phyloP scores from a whole-genome alignment of 2,797 vertebrate genomes.

The Xenops minutus region DNA sequence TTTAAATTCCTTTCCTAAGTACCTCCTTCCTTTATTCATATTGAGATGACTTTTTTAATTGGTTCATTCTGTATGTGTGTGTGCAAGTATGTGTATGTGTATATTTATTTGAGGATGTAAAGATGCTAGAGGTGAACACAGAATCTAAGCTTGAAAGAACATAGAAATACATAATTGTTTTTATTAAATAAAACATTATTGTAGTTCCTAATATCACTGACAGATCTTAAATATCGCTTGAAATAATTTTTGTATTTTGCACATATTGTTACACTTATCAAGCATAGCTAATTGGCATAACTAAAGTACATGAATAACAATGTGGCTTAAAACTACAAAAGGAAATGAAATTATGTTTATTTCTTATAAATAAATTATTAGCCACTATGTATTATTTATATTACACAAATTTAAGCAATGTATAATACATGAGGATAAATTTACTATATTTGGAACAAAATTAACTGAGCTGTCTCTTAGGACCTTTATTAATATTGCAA shows the following conservation, averaged over 20 bases:
- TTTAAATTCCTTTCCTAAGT: neutral
- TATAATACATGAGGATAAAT: conserved; percentile 76
- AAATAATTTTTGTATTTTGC: conserved; percentile 28
- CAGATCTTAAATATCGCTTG: neutral
- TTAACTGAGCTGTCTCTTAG: conserved; percentile 68
- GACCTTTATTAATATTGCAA: conserved; percentile 76
- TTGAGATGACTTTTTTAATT: neutral
- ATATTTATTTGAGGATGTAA: neutral
- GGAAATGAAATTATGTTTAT: conserved; percentile 64
- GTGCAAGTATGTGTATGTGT: rapidly evolving
- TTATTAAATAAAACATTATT: conserved; percentile 25
- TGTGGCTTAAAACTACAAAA: conserved; percentile 56
- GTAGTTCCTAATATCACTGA: neutral
- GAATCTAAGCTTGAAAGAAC: neutral
- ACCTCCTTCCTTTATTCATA: neutral
- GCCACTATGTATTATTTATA: conserved; percentile 75
- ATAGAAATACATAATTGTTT: neutral
- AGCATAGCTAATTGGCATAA: conserved; percentile 46
- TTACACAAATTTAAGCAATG: conserved; percentile 74
- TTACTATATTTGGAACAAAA: conserved; percentile 76
- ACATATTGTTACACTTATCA: conserved; percentile 23
- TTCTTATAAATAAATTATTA: conserved; percentile 75
- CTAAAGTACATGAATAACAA: conserved; percentile 54
- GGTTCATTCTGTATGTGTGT: neutral
- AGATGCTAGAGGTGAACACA: neutral